phyloP scores from a whole-genome alignment of 2,113 vertebrate genomes.

The Probosciger aterrimus region DNA sequence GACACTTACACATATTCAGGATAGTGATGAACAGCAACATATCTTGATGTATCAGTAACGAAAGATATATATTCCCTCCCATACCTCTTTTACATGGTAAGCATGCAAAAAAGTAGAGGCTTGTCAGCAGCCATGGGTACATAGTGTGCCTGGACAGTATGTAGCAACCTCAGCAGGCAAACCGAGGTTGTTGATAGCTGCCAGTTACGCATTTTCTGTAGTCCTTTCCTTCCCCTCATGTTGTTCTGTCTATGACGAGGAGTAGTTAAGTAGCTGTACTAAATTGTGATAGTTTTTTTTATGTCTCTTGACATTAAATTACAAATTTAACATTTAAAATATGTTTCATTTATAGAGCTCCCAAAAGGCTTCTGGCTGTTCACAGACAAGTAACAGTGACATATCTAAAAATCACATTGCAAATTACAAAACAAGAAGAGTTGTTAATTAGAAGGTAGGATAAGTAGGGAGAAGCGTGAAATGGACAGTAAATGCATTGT shows the following conservation, averaged over 20 bases:
- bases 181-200: neutral
- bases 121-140: neutral
- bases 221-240: neutral
- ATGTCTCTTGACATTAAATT: neutral
- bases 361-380: neutral
- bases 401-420: neutral
- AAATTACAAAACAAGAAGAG: neutral
- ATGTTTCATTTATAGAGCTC: neutral
- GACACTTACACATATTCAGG: neutral
- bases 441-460: neutral
- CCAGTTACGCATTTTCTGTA: neutral
- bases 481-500: neutral
- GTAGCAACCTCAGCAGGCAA: neutral
- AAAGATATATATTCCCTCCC: neutral
- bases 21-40: neutral
- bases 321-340: neutral
- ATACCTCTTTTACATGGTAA: neutral
- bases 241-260: neutral
- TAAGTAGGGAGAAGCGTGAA: neutral
- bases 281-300: neutral
- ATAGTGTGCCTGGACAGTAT: neutral
- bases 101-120: neutral
- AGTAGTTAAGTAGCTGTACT: neutral
- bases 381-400: neutral
- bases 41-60: neutral